Evolutionary conservation across 2,113 vertebrate species (phyloP).

Genomic region (Gymnobelideus leadbeateri): DNA sequence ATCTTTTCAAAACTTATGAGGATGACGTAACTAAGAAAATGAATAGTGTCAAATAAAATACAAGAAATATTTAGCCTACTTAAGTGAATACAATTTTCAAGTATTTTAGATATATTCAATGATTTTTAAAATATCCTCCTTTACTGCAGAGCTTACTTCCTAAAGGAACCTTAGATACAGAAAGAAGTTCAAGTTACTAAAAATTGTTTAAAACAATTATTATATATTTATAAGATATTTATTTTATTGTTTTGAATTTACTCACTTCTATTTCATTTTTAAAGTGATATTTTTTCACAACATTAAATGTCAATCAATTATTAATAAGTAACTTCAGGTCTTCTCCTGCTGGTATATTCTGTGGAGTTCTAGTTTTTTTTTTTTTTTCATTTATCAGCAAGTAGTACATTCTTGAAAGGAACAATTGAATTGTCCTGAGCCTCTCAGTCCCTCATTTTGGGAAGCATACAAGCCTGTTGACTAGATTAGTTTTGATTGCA

Average conservation of each 20-base stretch:
- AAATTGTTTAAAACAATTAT: not conserved
- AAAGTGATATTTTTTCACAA: not conserved
- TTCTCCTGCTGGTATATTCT: not conserved
- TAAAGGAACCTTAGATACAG: not conserved
- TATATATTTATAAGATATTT: not conserved
- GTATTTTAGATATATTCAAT: not conserved
- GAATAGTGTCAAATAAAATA: not conserved
- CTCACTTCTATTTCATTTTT: not conserved
- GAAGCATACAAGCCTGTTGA: too few species aligned
- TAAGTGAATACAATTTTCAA: not conserved
- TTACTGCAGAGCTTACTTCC: not conserved
- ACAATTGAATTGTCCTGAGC: too few species aligned
- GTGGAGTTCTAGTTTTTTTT: not conserved
- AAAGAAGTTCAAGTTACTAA: not conserved
- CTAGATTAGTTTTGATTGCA: too few species aligned
- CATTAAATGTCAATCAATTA: not conserved
- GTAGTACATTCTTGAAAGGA: accelerated
- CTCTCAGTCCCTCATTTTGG: too few species aligned
- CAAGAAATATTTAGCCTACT: not conserved
- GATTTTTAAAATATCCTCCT: not conserved
- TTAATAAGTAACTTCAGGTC: not conserved
- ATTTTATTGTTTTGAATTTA: not conserved
- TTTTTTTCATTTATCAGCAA: not conserved
- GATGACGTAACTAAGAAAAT: not conserved
- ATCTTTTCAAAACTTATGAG: not conserved